These are phyloP conservation scores for Gobio occitaniae DNA, from an alignment of 2,797 vertebrate species.

Conservation along the genomic window DNA sequence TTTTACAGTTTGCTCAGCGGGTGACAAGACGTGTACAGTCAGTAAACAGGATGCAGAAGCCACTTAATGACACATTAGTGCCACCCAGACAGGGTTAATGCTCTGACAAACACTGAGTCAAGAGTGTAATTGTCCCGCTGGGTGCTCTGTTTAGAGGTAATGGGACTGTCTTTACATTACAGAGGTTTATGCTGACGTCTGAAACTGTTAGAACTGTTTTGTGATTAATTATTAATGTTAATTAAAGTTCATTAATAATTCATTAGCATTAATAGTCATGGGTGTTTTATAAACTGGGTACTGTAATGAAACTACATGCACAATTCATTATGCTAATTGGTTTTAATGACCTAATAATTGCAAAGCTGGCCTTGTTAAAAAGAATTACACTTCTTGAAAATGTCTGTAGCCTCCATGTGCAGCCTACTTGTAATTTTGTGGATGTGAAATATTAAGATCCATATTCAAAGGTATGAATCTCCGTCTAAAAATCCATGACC, in stretches of 20 bases:
- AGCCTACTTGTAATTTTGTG: neutral
- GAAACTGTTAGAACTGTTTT: conserved; percentile 21
- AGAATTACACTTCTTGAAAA: neutral
- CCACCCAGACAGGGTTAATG: conserved; percentile 52
- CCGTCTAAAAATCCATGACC: neutral
- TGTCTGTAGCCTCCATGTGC: neutral
- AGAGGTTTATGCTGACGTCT: conserved; percentile 46
- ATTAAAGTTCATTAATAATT: conserved; percentile 43
- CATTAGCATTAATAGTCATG: conserved; percentile 30
- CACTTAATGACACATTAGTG: conserved; percentile 59
- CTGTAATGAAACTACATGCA: conserved; percentile 1
- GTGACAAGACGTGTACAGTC: conserved; percentile 43
- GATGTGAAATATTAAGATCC: neutral
- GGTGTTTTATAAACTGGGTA: conserved; percentile 15
- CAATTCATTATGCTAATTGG: conserved; percentile 14
- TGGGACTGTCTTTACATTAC: conserved; percentile 16
- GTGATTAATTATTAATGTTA: conserved; percentile 32
- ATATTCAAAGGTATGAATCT: neutral
- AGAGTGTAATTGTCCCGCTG: conserved; percentile 54
- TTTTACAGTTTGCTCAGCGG: conserved; percentile 23
- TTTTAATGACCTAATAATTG: conserved; percentile 10
- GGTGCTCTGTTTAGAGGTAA: conserved; percentile 36
- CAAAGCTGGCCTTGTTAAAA: conserved; percentile 4
- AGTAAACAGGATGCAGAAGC: conserved; percentile 59
- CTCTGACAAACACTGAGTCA: conserved; percentile 54